Evolutionary conservation across 1,140 invertebrate genomes (phyloP), one percentile per base, ranked within the genome.

Genomic region (Palaemon carinicauda): DNA sequence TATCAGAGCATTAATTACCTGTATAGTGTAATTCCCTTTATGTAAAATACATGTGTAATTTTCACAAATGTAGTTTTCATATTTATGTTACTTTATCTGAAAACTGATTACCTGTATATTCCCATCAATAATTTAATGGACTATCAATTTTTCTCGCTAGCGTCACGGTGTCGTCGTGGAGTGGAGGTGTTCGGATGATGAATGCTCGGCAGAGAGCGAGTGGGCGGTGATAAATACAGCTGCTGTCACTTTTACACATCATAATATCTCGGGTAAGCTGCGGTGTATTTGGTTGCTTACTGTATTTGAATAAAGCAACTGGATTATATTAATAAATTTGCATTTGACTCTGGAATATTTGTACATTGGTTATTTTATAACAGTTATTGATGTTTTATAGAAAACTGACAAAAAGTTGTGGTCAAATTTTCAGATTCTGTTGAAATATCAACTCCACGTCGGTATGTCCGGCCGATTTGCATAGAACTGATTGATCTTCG

Each of bases 401-500:
- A 10, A 17, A 60, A 60, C 12, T 19, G 60, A 14, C n/a, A 21
- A 14, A 69, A 27, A 14, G 14, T 21, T 50, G 21, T n/a, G 9
- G 19, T 86, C 41, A 56, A 41, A 73, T 78, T 73, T 88, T 19
- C 79, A 83, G 90, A 85, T 54, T 89, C 85, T 21, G 88, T 88
- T 51, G 85, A 85, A 52, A 89, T 82, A n/a, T 41, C 73, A 19
- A 86, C 87, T 71, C 85, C 80, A 41, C 73, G 87, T 41, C 73
- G 88, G 19, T 80, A 85, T 53, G 83, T 85, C 21, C 84, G 85
- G 2, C 89, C 81, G 21, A 89, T 92, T 24, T 91, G 91, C 81
- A 92, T 92, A 90, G 92, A 93, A 75, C 87, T 93, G 1, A 78
- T 91, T 79, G 92, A 93, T 87, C 89, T 93, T 53, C 92, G 92